phyloP scores from a whole-genome alignment of 2,113 vertebrate species.

The Motacilla alba region DNA sequence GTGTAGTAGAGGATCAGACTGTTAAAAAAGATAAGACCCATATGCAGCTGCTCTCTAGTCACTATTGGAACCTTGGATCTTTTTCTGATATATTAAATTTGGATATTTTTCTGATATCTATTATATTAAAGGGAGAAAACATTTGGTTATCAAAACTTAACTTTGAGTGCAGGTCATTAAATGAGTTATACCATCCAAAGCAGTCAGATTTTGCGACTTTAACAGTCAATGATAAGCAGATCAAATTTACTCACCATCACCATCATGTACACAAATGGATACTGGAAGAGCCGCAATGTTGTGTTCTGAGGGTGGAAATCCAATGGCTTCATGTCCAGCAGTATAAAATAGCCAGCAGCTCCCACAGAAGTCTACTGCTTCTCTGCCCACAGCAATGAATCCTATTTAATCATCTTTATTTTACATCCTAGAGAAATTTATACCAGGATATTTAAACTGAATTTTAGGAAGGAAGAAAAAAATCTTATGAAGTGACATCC shows the following conservation, averaged over 20 bases:
- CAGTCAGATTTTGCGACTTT: background rate
- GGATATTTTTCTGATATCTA: too few relatives aligned
- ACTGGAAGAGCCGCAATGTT: rapidly evolving
- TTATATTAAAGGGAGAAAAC: background rate
- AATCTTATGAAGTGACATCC: background rate
- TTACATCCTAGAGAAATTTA: background rate
- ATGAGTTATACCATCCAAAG: background rate
- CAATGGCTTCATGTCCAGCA: background rate
- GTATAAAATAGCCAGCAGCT: background rate
- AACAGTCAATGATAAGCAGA: background rate
- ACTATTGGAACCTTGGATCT: background rate
- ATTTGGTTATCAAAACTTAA: background rate
- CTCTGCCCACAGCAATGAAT: background rate
- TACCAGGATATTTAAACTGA: background rate
- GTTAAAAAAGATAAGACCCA: background rate
- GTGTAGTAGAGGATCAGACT: background rate
- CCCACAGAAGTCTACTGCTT: background rate
- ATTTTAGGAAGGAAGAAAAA: background rate
- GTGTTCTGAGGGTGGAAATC: background rate
- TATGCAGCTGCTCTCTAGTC: background rate
- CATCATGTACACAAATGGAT: background rate
- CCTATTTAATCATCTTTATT: background rate
- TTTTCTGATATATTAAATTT: background rate
- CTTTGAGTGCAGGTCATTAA: background rate
- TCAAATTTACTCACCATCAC: background rate